phyloP scores from a whole-genome alignment of 2,797 vertebrate genomes.

The Gila robusta region DNA sequence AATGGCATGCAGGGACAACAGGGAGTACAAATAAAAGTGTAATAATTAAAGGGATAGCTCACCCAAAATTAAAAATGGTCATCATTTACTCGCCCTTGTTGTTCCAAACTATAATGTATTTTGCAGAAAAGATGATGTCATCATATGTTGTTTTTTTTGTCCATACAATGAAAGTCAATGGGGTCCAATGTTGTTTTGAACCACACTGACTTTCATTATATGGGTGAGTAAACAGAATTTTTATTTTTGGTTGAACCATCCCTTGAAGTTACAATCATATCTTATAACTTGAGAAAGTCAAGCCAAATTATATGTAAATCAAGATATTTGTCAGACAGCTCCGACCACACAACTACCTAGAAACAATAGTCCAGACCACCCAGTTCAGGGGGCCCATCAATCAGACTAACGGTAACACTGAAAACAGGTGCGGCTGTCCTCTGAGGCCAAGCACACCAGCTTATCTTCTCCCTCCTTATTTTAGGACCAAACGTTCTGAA shows the following conservation, averaged over 20 bases:
- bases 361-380: slow-evolving; percentile 41
- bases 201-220: background rate
- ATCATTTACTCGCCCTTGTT: background rate
- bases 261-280: background rate
- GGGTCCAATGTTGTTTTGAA: background rate
- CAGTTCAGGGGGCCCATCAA: slow-evolving; percentile 24
- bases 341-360: slow-evolving; percentile 27
- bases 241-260: background rate
- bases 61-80: background rate
- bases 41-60: background rate
- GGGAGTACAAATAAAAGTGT: slow-evolving; percentile 2
- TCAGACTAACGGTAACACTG: slow-evolving; percentile 20
- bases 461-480: slow-evolving; percentile 20
- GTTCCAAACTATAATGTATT: background rate
- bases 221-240: background rate
- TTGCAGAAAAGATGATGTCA: background rate
- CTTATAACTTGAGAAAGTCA: background rate
- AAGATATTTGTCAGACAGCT: background rate
- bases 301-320: background rate
- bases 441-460: background rate
- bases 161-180: background rate
- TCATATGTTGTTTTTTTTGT: background rate
- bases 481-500: slow-evolving; percentile 8
- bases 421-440: slow-evolving; percentile 40
- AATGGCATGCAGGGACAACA: background rate